Evolutionary conservation across 2,797 vertebrate species (phyloP), one percentile per base, ranked within the genome.

Genomic region (Holocentrus rufus): DNA sequence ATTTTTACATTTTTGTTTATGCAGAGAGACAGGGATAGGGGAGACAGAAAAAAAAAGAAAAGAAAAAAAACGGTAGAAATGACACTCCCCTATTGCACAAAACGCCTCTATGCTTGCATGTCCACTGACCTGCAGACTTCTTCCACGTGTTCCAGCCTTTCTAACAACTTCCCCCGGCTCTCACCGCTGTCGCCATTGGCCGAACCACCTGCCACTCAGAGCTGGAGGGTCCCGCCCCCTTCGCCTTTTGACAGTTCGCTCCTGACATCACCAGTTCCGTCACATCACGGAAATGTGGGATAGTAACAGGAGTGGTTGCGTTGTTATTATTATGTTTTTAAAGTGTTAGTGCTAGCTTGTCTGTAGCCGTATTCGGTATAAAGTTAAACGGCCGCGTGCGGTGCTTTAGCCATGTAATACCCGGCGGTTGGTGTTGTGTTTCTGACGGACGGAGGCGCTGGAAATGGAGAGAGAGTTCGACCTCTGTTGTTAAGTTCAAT

Each of bases 141-240:
- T 88, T 93, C 92, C 92, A 93, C 93, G 93, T 94, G 93, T 94
- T 93, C 90, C 81, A 91, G 91, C 10, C 44, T 2, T 39, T 93
- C 94, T 92, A 4, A 60, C 39, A 17, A 69, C 69, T 15, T 88
- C 88, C 91, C 92, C 8, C 4, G 0, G 2, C 2, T 18, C 31
- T 1, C n/a, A n/a, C 20, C 1, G 42, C 20, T 2, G 0, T 34
- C 18, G 7, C 67, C 18, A 90, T 93, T 95, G 87, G 91, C 42
- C 10, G 14, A 20, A 0, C 0, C 0, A 0, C 6, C 57, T 58
- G 84, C 83, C 90, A 71, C 3, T 90, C 86, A 76, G 9, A 14
- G 7, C 4, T 8, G 0, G 0, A 4, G 0, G 3, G 15, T 36
- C 50, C 50, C 39, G 46, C 88, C 80, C 52, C 22, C 53, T 18